Percentiles rank a stretch among this genome's conserved stretches.
These are phyloP conservation scores for Ammodramus savannarum DNA, from an alignment of 2,113 vertebrate genomes.

Conservation along the genomic window DNA sequence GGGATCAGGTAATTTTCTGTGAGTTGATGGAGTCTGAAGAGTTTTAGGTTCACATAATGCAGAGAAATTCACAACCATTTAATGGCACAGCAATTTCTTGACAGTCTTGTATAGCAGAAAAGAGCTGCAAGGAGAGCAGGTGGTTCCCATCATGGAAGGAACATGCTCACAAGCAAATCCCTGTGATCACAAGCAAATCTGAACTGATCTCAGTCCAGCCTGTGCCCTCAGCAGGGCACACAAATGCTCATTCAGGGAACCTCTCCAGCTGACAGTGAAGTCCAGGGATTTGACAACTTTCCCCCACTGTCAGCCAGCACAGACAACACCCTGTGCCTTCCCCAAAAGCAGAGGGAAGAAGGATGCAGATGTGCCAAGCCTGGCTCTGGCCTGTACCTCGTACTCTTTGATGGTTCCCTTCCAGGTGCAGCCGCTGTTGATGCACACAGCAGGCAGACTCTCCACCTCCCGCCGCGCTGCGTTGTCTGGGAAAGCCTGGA, in stretches of 20 bases:
- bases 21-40: not conserved
- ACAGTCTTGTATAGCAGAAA: not conserved
- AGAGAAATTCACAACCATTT: not conserved
- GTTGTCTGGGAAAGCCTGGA: constrained; percentile 91
- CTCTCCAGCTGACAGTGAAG: not conserved
- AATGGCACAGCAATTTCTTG: not conserved
- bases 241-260: not conserved
- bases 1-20: not conserved
- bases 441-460: constrained; percentile 84
- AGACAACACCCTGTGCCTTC: not conserved
- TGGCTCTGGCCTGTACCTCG: constrained; percentile 72
- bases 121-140: not conserved
- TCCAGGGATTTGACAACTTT: not conserved
- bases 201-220: not conserved
- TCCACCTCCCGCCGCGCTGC: constrained; percentile 91
- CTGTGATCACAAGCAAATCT: not conserved
- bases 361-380: not conserved
- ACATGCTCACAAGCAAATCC: not conserved
- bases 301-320: not conserved
- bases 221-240: not conserved
- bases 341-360: not conserved
- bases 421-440: constrained; percentile 83
- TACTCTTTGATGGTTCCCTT: constrained; percentile 90
- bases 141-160: not conserved
- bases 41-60: not conserved